phyloP scores from a whole-genome alignment of 30 jellyfish, hydroid and myxozoan species.

The Aurelia coerulea region DNA sequence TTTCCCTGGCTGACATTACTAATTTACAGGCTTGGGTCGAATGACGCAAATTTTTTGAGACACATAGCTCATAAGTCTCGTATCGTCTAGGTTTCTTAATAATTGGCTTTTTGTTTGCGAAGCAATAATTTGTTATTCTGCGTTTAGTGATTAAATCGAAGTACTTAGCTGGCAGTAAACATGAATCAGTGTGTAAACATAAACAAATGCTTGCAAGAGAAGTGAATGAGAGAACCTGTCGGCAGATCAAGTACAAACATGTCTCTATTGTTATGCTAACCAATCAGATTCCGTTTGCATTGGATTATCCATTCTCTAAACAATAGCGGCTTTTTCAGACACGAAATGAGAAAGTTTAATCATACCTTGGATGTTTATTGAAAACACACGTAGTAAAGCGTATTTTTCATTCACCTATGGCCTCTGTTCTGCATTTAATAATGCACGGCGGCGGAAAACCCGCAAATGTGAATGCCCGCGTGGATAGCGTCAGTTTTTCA shows the following conservation, averaged over 20 bases:
- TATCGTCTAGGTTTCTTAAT: no score
- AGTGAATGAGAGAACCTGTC: slow-evolving; percentile 44
- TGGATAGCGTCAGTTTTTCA: no score
- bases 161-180: slow-evolving; percentile 35
- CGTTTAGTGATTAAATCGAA: slow-evolving; percentile 31
- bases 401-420: slow-evolving; percentile 36
- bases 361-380: slow-evolving; percentile 16
- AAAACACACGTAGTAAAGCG: slow-evolving; percentile 23
- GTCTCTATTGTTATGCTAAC: slow-evolving; percentile 31
- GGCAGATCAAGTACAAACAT: slow-evolving; percentile 35
- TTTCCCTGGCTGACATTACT: no score
- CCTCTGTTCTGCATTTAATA: slow-evolving; percentile 24
- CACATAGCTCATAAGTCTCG: no score
- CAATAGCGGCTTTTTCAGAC: slow-evolving; percentile 52
- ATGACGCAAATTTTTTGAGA: no score
- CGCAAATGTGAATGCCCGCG: no score
- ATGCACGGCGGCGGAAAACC: no score
- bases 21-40: no score
- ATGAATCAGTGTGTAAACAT: slow-evolving; percentile 20
- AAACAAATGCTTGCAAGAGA: slow-evolving; percentile 26
- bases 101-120: slow-evolving; percentile 7
- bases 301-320: slow-evolving; percentile 45
- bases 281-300: slow-evolving; percentile 53
- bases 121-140: slow-evolving; percentile 33
- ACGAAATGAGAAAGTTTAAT: slow-evolving; percentile 18